Percentiles rank a stretch among this genome's conserved stretches.
Conservation (phyloP, 2,113 vertebrate species). For the Oreochromis tanganicae region DNA sequence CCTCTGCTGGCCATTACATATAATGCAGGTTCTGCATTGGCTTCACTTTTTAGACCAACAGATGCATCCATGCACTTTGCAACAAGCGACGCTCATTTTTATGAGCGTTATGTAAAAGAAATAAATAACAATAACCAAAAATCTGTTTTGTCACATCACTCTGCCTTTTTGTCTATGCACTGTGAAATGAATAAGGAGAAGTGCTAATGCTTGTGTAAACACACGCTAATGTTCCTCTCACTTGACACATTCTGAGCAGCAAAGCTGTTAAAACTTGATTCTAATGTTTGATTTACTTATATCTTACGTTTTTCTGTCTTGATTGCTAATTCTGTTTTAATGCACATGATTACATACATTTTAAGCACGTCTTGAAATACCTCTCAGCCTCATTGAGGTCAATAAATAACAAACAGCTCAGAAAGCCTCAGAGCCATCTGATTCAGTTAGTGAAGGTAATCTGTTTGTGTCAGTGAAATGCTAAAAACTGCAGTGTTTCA, state of each 20-base stretch:
- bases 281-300: neutral
- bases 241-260: neutral
- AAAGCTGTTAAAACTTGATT: neutral
- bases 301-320: neutral
- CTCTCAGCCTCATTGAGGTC: slow-evolving; percentile 39
- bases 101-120: neutral
- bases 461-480: slow-evolving; percentile 35
- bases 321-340: slow-evolving; percentile 8
- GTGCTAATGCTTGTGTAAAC: neutral
- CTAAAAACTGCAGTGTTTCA: slow-evolving; percentile 31
- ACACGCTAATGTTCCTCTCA: neutral
- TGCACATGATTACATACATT: neutral
- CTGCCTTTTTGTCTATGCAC: neutral
- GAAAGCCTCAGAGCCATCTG: slow-evolving; percentile 37
- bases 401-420: slow-evolving; percentile 31
- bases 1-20: neutral
- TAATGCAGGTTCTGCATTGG: neutral
- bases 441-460: slow-evolving; percentile 29
- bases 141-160: neutral
- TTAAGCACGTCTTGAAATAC: slow-evolving; percentile 4
- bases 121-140: neutral
- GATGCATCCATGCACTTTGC: neutral
- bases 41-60: neutral
- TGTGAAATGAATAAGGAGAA: neutral
- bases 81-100: neutral